phyloP scores from a whole-genome alignment of 2,113 vertebrate genomes.

The Pygoscelis adeliae region DNA sequence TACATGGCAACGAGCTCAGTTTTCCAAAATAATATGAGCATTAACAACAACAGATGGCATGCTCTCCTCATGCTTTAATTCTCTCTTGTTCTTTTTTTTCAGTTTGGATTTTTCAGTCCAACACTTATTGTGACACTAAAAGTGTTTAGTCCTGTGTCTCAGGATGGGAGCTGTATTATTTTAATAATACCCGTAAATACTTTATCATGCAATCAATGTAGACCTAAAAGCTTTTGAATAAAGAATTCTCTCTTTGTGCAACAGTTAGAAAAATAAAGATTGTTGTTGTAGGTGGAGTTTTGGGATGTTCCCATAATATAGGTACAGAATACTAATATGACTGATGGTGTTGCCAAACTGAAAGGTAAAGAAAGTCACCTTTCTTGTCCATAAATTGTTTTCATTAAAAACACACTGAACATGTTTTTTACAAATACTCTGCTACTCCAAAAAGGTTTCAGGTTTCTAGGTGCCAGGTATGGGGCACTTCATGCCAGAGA shows the following conservation, averaged over 20 bases:
- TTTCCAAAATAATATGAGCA: not conserved
- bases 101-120: not conserved
- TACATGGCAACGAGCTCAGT: not conserved
- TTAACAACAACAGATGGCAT: not conserved
- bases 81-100: not conserved
- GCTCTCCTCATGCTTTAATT: not conserved
- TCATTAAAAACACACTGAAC: not conserved
- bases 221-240: not conserved
- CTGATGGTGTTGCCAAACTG: not conserved
- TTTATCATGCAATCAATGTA: not conserved
- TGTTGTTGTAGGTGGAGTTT: not conserved
- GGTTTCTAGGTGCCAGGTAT: not conserved
- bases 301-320: not conserved
- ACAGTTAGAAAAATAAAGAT: not conserved
- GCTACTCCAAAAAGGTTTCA: not conserved
- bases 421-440: not conserved
- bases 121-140: not conserved
- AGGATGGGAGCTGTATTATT: not conserved
- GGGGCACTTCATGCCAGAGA: conserved; percentile 20
- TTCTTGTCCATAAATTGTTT: not conserved
- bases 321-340: not conserved
- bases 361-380: not conserved
- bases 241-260: not conserved
- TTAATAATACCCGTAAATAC: not conserved
- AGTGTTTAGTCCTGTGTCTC: not conserved